A percentile compares a stretch with the other conserved stretches of the same genome.
These are phyloP conservation scores for Popillia japonica DNA, from an alignment of 1,140 invertebrate species.

Conservation along the genomic window DNA sequence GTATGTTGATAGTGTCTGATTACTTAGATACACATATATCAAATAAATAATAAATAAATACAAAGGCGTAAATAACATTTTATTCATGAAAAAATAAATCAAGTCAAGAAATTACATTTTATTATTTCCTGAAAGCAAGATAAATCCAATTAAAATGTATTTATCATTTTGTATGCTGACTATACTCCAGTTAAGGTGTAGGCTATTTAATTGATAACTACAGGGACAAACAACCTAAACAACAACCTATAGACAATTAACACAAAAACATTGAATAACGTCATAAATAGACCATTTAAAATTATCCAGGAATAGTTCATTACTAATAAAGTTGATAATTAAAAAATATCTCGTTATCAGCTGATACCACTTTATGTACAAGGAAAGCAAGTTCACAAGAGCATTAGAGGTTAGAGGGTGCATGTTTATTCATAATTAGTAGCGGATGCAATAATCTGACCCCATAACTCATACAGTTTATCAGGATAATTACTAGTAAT, in stretches of 20 bases:
- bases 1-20: no score
- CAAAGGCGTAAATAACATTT: no score
- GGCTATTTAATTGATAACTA: neutral
- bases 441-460: constrained; percentile 41
- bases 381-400: constrained; percentile 35
- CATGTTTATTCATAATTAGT: constrained; percentile 42
- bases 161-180: neutral
- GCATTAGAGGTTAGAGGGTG: constrained; percentile 33
- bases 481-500: constrained; percentile 41
- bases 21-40: no score
- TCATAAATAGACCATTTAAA: constrained; percentile 27
- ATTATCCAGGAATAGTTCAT: constrained; percentile 19
- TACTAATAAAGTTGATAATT: constrained; percentile 28
- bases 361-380: constrained; percentile 13
- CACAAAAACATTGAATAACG: constrained; percentile 31
- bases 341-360: constrained; percentile 20
- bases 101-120: no score
- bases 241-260: constrained; percentile 32
- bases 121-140: no score
- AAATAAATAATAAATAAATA: no score
- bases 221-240: neutral
- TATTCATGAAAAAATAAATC: no score
- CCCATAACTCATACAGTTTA: constrained; percentile 37
- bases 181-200: neutral
- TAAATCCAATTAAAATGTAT: neutral